Conservation (phyloP, 2,113 vertebrate species). For the Geococcyx californianus region DNA sequence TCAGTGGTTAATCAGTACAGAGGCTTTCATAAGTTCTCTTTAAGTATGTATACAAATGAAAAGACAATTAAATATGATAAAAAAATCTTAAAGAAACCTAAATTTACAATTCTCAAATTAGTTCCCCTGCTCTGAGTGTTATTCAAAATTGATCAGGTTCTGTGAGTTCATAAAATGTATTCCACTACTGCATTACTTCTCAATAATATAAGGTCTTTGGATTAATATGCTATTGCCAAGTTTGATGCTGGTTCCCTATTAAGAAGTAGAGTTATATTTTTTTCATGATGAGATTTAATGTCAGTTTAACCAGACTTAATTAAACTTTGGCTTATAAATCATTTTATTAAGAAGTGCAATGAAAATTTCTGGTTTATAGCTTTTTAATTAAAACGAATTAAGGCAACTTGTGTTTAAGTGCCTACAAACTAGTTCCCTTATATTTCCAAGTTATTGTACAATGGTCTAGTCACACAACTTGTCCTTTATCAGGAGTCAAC, state of each 20-base stretch:
- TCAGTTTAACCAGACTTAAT: not conserved
- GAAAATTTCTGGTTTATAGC: not conserved
- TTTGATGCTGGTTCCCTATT: not conserved
- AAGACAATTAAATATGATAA: not conserved
- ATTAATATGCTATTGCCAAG: not conserved
- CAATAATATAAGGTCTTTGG: not conserved
- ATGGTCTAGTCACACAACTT: not conserved
- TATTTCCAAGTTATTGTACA: not conserved
- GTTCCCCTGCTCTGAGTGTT: not conserved
- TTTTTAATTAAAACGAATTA: slow-evolving; percentile 12
- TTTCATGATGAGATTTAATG: not conserved
- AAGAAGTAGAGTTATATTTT: not conserved
- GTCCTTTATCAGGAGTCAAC: not conserved
- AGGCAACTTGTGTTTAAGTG: not conserved
- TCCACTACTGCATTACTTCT: not conserved
- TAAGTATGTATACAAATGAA: not conserved
- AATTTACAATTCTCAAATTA: not conserved
- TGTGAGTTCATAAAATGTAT: not conserved
- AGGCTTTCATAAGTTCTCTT: not conserved
- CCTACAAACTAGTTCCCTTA: not conserved
- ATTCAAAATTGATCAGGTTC: not conserved
- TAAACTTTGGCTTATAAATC: slow-evolving; percentile 20
- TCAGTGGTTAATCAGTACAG: not conserved
- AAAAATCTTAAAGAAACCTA: not conserved
- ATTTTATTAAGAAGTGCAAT: not conserved